Percentiles rank a stretch among this genome's conserved stretches.
These are phyloP conservation scores for Plebejus anna DNA, from an alignment of 2,888 invertebrate genomes.

Conservation along the genomic window DNA sequence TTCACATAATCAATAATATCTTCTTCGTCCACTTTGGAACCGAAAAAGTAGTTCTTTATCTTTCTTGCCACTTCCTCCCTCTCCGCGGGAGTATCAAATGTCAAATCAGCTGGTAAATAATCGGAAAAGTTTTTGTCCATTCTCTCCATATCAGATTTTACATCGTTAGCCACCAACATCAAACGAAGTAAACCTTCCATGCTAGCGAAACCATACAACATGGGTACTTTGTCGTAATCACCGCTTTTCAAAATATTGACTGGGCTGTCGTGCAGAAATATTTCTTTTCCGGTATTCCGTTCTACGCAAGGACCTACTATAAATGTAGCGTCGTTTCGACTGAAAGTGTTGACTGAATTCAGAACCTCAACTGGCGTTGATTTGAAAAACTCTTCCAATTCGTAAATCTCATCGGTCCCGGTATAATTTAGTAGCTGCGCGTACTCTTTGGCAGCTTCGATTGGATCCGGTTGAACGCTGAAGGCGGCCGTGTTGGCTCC, in stretches of 20 bases:
- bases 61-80: constrained; percentile 36
- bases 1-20: constrained; percentile 38
- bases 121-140: background rate
- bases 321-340: constrained; percentile 27
- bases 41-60: constrained; percentile 49
- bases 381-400: constrained; percentile 51
- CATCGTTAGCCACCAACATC: background rate
- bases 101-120: constrained; percentile 40
- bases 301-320: constrained; percentile 44
- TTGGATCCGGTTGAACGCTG: constrained; percentile 42
- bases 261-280: constrained; percentile 46
- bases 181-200: constrained; percentile 45
- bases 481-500: constrained; percentile 40
- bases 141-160: background rate
- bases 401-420: constrained; percentile 44
- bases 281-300: constrained; percentile 40
- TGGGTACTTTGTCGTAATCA: constrained; percentile 46
- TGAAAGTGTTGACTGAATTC: constrained; percentile 1
- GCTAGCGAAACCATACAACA: constrained; percentile 48
- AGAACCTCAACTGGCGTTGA: background rate
- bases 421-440: constrained; percentile 43
- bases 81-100: constrained; percentile 36
- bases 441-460: constrained; percentile 41
- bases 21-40: constrained; percentile 40
- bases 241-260: constrained; percentile 43